phyloP scores from a whole-genome alignment of 2,797 vertebrate genomes.

The Erethizon dorsatum region DNA sequence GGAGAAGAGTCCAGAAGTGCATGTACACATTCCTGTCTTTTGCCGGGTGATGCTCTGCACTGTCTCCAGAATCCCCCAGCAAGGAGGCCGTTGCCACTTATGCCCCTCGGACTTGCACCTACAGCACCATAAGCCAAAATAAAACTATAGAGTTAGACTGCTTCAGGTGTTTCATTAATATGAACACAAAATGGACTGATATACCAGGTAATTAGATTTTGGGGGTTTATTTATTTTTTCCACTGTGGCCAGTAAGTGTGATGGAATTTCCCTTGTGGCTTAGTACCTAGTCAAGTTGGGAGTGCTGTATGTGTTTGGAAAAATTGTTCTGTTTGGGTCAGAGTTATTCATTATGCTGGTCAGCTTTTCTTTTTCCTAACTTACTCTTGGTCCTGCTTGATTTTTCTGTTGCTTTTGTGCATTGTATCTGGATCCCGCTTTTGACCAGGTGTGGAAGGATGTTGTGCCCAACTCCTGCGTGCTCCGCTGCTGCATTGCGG shows the following conservation, averaged over 20 bases:
- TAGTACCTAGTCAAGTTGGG: not conserved
- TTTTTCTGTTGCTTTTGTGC: not conserved
- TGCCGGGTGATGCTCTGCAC: not conserved
- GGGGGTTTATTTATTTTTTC: not conserved
- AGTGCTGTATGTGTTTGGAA: slow-evolving; percentile 24
- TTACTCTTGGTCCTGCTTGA: not conserved
- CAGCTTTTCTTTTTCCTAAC: not conserved
- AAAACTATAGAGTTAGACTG: not conserved
- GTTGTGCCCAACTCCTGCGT: no score
- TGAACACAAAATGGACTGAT: not conserved
- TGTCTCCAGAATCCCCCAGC: not conserved
- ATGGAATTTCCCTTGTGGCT: slow-evolving; percentile 55
- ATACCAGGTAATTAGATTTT: no score
- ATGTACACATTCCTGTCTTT: not conserved
- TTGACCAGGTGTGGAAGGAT: not conserved
- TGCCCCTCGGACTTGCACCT: not conserved
- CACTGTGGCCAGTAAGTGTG: not conserved
- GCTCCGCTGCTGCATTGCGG: not conserved
- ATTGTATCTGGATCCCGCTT: not conserved
- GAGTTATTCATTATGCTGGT: not conserved
- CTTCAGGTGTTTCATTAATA: not conserved
- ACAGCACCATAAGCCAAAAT: not conserved
- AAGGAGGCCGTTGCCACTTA: not conserved
- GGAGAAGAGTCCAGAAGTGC: not conserved
- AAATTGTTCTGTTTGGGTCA: slow-evolving; percentile 12